Evolutionary conservation across 2,113 vertebrate species (phyloP).

Genomic region (Dolichallabes microphthalmus): DNA sequence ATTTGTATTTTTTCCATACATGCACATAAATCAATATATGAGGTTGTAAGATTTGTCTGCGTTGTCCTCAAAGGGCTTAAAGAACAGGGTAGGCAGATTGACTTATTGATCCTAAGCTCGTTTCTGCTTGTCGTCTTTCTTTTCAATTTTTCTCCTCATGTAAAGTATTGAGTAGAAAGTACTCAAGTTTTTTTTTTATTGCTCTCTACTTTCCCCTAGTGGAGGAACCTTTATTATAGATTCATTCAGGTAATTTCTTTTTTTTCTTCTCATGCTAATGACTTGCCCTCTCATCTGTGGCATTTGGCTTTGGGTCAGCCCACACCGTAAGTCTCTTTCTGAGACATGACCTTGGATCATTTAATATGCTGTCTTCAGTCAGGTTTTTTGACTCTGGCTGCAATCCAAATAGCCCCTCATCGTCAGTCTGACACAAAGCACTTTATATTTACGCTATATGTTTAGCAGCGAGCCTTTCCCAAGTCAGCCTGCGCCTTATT

Average conservation of each 20-base stretch:
- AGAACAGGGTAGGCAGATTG: background rate
- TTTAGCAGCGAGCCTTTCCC: background rate
- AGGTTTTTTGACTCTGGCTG: background rate
- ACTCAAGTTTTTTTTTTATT: background rate
- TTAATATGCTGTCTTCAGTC: constrained; percentile 22
- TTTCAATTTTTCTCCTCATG: background rate
- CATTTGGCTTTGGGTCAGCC: constrained; percentile 14
- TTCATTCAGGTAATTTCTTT: background rate
- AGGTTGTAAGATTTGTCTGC: background rate
- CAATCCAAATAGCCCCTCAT: background rate
- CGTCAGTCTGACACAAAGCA: background rate
- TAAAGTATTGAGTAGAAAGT: background rate
- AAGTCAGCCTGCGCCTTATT: background rate
- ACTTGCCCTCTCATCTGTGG: constrained; percentile 15
- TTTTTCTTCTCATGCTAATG: constrained; percentile 8
- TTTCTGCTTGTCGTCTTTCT: background rate
- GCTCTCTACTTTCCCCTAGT: background rate
- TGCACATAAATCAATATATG: background rate
- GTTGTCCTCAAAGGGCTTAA: background rate
- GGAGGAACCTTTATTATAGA: background rate
- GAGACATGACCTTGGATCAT: constrained; percentile 14
- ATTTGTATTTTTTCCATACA: background rate
- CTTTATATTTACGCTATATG: background rate
- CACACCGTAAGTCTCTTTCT: background rate
- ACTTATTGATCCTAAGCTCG: background rate